Evolutionary conservation across 2,888 invertebrate species (phyloP).

Genomic region (Cotesia congregata): DNA sequence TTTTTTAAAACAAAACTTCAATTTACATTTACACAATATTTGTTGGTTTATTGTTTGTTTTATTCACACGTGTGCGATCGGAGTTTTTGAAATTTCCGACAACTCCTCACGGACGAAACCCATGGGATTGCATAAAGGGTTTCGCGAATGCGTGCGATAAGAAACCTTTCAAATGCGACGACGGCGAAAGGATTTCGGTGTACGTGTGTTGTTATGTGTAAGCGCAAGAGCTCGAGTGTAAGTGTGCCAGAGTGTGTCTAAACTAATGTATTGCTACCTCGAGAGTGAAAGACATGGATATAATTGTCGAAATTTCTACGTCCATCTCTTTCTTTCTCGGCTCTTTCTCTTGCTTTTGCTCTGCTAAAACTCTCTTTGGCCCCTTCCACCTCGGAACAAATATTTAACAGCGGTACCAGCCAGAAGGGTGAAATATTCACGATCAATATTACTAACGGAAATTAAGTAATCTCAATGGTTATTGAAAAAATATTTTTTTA

Average conservation of each 20-base stretch:
- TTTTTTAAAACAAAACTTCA: neutral
- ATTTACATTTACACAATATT: no score
- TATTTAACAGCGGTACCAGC: constrained; percentile 8
- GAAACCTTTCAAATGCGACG: constrained; percentile 33
- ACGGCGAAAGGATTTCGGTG: constrained; percentile 16
- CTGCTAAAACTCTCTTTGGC: neutral
- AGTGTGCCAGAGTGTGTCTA: neutral
- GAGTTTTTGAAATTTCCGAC: neutral
- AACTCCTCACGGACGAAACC: neutral
- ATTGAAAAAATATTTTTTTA: constrained; percentile 11
- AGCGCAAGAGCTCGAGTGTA: neutral
- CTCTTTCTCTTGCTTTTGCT: neutral
- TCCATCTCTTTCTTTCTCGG: neutral
- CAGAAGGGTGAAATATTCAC: constrained; percentile 29
- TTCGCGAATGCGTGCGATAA: constrained; percentile 27
- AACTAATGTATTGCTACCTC: neutral
- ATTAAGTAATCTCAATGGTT: constrained; percentile 4
- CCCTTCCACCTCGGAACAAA: neutral
- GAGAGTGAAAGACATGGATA: constrained; percentile 15
- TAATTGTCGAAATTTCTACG: constrained; percentile 33
- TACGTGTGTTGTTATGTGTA: neutral
- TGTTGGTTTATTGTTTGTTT: neutral
- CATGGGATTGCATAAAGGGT: constrained; percentile 22
- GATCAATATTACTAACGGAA: constrained; percentile 29
- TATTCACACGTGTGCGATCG: neutral